Base-by-base conservation (phyloP, 1,140 invertebrate species). In the Solen grandis region DNA sequence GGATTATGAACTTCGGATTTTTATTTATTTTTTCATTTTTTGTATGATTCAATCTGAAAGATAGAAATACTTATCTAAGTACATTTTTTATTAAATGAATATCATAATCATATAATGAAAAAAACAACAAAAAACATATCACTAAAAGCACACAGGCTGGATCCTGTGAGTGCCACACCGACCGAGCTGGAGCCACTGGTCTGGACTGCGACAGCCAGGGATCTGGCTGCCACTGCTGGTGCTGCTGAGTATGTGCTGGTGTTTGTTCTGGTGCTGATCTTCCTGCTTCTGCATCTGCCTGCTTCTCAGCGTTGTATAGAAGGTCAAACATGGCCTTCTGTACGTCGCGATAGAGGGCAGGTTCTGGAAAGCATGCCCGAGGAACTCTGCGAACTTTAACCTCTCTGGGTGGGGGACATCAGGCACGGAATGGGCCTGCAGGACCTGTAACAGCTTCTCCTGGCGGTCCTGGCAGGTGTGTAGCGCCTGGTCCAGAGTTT, bases 391-490 rank as follows among this genome's bases (percentile, higher is more conserved):
- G 62, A 77, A 77, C 60, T 77, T 77, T 41, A 77, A 68, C 41
- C 62, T 66, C 60, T 69, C 74, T 33, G 74, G 74, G 63, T 68
- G 62, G 74, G 74, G 74, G 22, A 68, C 55, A 13, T 50, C 62
- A n/a, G 74, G 41, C 60, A 77, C 74, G 54, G 74, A n/a, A 54
- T 60, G 74, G 33, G 74, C 50, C 55, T 77, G 74, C 62, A 66
- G 41, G 62, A 77, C 52, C 60, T 69, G 74, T 46, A 77, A 68
- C 74, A 77, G 74, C 63, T 77, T 77, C 63, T 77, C 74, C 74
- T 69, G 74, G 2, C 59, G 60, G 41, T 69, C 62, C 63, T 69
- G 41, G 63, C 62, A 69, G 60, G 35, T 77, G 41, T 66, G 59
- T 19, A 62, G 59, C 31, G 22, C 59, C 59, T 62, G 22, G 59